Conservation (phyloP, 2,113 vertebrate species). For the Chaetodon auriga region DNA sequence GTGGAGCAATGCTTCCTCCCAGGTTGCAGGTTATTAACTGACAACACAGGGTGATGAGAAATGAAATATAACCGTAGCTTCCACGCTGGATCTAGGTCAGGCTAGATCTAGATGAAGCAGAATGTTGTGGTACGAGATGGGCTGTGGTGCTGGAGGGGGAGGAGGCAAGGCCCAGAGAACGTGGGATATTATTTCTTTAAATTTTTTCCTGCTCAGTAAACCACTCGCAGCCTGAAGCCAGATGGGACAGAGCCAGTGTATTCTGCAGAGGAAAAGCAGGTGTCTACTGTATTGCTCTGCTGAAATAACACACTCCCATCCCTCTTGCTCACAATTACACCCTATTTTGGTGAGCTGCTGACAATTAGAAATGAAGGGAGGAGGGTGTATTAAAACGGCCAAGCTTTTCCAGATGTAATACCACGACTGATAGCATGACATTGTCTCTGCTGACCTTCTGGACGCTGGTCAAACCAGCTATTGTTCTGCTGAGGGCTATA, state of each 20-base stretch:
- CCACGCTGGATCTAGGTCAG: constrained; percentile 66
- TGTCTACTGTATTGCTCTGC: constrained; percentile 36
- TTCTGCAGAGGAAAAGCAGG: constrained; percentile 56
- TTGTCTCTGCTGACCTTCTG: constrained; percentile 60
- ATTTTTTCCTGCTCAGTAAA: constrained; percentile 41
- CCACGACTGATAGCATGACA: constrained; percentile 15
- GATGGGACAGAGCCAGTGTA: constrained; percentile 55
- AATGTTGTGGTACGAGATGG: constrained; percentile 14
- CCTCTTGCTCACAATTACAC: constrained; percentile 37
- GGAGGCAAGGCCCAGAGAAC: not conserved
- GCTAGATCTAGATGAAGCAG: constrained; percentile 29
- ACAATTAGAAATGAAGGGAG: constrained; percentile 36
- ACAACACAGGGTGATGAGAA: constrained; percentile 62
- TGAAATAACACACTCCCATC: constrained; percentile 32
- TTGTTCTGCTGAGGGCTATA: constrained; percentile 21
- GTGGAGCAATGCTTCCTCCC: constrained; percentile 43
- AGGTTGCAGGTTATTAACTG: constrained; percentile 69
- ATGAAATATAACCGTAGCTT: constrained; percentile 46
- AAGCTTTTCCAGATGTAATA: constrained; percentile 52
- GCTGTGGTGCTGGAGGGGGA: not conserved
- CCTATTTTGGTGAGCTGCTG: constrained; percentile 31
- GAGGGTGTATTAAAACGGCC: constrained; percentile 5
- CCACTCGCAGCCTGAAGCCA: constrained; percentile 37
- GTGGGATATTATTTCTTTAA: constrained; percentile 16
- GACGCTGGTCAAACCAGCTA: constrained; percentile 43